A percentile compares a stretch with the other conserved stretches of the same genome.
These are phyloP conservation scores for Eulacestoma nigropectus DNA, from an alignment of 2,113 vertebrate species.

Conservation along the genomic window DNA sequence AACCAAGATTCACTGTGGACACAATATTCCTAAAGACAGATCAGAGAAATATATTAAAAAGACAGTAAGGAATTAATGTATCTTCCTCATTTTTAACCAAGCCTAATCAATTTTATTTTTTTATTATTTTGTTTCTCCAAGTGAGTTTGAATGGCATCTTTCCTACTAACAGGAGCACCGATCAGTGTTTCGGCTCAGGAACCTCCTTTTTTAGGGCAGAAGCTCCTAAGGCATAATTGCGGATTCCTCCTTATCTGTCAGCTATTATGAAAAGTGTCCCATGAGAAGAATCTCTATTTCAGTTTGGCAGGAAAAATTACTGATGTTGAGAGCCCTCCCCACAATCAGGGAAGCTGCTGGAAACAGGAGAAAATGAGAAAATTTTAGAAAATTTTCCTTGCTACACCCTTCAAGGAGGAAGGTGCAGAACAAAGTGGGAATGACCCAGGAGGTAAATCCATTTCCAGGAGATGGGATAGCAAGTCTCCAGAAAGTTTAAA, in stretches of 20 bases:
- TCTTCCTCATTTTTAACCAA: neutral
- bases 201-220: neutral
- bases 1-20: slow-evolving; percentile 97
- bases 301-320: neutral
- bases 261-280: neutral
- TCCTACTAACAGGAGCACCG: neutral
- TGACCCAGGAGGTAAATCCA: neutral
- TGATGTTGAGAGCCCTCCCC: neutral
- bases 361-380: neutral
- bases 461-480: neutral
- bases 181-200: neutral
- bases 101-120: neutral
- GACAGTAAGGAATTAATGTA: neutral
- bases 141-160: neutral
- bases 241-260: neutral
- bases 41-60: slow-evolving; percentile 17
- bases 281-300: neutral
- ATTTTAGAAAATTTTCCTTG: neutral
- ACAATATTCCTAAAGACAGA: slow-evolving; percentile 89
- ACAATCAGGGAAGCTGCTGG: neutral
- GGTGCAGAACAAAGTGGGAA: neutral
- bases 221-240: neutral
- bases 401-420: neutral
- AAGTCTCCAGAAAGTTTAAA: neutral
- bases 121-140: neutral